Evolutionary conservation across 2,888 invertebrate species (phyloP).

Genomic region (Harpalus rufipes): DNA sequence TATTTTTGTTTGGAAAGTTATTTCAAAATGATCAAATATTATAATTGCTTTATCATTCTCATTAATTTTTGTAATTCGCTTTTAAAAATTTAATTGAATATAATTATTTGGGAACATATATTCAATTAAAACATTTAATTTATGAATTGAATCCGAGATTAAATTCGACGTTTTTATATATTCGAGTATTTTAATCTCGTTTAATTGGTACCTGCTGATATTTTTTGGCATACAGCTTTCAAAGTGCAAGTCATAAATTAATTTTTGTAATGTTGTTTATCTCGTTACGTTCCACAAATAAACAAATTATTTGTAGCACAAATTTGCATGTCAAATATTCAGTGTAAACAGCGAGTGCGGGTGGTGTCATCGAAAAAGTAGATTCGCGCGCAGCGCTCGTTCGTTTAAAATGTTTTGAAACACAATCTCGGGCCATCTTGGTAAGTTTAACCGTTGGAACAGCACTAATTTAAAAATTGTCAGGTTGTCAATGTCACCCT

Average conservation of each 20-base stretch:
- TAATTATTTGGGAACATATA: slow-evolving; percentile 2
- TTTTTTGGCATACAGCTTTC: neutral
- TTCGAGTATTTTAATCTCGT: neutral
- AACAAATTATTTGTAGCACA: slow-evolving; percentile 15
- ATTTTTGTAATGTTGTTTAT: slow-evolving; percentile 19
- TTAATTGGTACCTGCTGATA: neutral
- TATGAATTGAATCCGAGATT: neutral
- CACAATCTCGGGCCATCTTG: slow-evolving; percentile 1
- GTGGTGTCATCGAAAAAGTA: neutral
- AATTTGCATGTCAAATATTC: slow-evolving; percentile 23
- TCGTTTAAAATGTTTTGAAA: neutral
- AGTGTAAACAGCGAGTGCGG: neutral
- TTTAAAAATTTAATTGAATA: neutral
- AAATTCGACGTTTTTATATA: neutral
- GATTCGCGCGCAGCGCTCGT: neutral
- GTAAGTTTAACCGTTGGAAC: slow-evolving; percentile 13
- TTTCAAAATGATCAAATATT: neutral
- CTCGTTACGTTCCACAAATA: slow-evolving; percentile 2
- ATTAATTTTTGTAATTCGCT: neutral
- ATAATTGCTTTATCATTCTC: neutral
- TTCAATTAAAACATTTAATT: slow-evolving; percentile 4
- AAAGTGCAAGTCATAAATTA: slow-evolving; percentile 11
- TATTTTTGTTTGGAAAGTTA: neutral
- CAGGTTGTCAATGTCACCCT: slow-evolving; percentile 33
- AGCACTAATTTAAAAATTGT: slow-evolving; percentile 50